Evolutionary conservation across 2,888 invertebrate genomes (phyloP), one percentile per base, ranked within the genome.

Genomic region (Orchestes rusci): DNA sequence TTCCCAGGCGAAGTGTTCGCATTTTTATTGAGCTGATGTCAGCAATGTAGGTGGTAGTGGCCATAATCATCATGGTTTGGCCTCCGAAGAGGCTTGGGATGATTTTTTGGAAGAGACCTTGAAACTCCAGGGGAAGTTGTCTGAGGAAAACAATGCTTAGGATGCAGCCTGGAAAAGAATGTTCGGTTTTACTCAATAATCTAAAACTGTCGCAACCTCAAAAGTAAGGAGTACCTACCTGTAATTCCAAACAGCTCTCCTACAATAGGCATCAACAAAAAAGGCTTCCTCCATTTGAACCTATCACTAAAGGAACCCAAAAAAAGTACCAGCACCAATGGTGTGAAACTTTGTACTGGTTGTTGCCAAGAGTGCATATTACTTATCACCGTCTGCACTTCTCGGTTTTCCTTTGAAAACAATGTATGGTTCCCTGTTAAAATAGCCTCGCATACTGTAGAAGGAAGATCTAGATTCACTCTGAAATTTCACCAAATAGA

Each of bases 1-100:
- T 58, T 16, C 79, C 80, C 35, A 80, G 69, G 55, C 79, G 67
- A 40, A 79, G 70, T 1, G 80, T 80, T 28, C 80, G 69, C 48
- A 73, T 70, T 54, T 78, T 73, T 12, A 73, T 47, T 1, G 75
- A 69, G 33, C 78, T 68, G 3, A 66, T 57, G 51, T 68, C 68
- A 3, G 68, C 67, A 17, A 69, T 63, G 44, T 68, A 68, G 2
- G 68, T 58, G 36, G 63, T 68, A 10, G 61, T 56, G 7, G 67
- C 65, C 65, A 68, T 66, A 3, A 60, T 55, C 10, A 69, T 41
- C 58, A 67, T 62, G 1, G 75, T 70, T 47, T 70, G 65, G 18
- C 79, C 77, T 19, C 80, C 80, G 16, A 73, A 72, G 16, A 79
- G 61, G 0, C 78, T 74, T 2, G 74, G 70, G 2, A 77, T 70